Evolutionary conservation across 2,888 invertebrate species (phyloP).

Genomic region (Torymus texanus): DNA sequence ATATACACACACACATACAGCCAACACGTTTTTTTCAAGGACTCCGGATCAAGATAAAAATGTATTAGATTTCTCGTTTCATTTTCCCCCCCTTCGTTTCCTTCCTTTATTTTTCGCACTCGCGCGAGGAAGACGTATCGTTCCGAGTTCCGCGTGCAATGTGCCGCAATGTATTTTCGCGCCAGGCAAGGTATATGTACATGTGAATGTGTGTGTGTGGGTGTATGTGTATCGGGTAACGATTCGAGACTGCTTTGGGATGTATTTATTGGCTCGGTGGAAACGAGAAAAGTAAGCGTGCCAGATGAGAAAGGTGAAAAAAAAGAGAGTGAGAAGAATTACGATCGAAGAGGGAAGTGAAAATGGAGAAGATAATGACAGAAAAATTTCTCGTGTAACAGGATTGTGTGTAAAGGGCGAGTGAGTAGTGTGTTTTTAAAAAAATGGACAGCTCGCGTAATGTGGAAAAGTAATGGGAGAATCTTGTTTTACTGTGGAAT

Average conservation of each 20-base stretch:
- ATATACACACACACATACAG: no score
- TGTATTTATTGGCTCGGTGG: constrained; percentile 53
- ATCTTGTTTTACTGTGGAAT: constrained; percentile 14
- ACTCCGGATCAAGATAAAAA: constrained; percentile 45
- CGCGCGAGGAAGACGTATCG: constrained; percentile 47
- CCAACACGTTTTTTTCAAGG: background rate
- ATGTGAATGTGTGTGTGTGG: no score
- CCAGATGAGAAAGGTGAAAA: constrained; percentile 25
- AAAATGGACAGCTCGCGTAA: constrained; percentile 13
- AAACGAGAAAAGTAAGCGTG: constrained; percentile 43
- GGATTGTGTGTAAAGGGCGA: constrained; percentile 21
- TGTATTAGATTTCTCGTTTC: constrained; percentile 52
- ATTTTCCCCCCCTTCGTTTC: constrained; percentile 27
- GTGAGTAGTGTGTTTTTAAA: constrained; percentile 13
- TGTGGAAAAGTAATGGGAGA: constrained; percentile 44
- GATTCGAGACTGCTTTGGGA: constrained; percentile 54
- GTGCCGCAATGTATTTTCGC: constrained; percentile 47
- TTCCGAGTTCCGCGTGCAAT: constrained; percentile 35
- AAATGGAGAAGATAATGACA: constrained; percentile 48
- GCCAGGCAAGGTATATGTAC: background rate
- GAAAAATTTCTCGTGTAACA: constrained; percentile 50
- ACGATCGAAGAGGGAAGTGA: constrained; percentile 4
- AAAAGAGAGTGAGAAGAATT: constrained; percentile 20
- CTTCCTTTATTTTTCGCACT: constrained; percentile 44
- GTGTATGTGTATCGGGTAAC: constrained; percentile 44